Percentiles rank a stretch among this genome's conserved stretches.
Conservation (phyloP, 2,113 vertebrate species). For the Elachura formosa region DNA sequence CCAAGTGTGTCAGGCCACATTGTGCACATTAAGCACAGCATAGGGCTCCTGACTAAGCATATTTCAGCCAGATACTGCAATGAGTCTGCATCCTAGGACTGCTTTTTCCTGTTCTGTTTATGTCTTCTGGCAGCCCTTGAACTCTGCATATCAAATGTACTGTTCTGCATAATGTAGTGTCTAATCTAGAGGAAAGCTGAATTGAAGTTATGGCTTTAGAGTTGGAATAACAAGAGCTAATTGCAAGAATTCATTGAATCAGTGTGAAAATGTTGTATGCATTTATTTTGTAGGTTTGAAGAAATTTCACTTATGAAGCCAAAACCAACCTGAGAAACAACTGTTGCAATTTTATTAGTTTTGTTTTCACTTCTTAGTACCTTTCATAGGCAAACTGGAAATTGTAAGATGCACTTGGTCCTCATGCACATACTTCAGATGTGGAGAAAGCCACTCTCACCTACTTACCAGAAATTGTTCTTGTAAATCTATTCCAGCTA, state of each 20-base stretch:
- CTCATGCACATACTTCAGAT: neutral
- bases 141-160: neutral
- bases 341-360: neutral
- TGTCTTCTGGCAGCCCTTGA: neutral
- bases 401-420: neutral
- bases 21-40: neutral
- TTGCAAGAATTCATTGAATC: neutral
- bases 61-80: neutral
- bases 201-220: neutral
- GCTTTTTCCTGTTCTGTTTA: neutral
- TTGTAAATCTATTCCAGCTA: constrained; percentile 74
- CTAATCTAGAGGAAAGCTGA: neutral
- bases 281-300: neutral
- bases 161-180: neutral
- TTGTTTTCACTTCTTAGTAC: neutral
- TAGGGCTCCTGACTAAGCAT: neutral
- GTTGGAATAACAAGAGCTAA: neutral
- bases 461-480: neutral
- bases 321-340: neutral
- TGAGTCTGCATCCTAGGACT: neutral
- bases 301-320: neutral
- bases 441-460: neutral
- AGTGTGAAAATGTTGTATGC: neutral
- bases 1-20: neutral
- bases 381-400: neutral